Conservation (phyloP, 1,140 invertebrate genomes). For the Portunus trituberculatus region DNA sequence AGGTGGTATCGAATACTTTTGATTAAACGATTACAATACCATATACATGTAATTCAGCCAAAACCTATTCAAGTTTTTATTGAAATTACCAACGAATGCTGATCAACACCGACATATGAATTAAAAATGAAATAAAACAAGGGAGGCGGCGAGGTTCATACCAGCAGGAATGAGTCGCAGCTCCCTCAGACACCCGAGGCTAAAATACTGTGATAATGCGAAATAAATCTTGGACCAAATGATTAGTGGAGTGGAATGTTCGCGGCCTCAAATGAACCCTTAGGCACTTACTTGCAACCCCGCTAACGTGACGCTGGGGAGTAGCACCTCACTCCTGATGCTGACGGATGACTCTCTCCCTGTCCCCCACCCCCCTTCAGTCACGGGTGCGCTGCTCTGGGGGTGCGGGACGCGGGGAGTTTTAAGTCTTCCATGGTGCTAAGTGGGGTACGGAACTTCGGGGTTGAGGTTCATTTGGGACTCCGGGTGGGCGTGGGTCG, state of each 20-base stretch:
- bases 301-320: conserved; percentile 4
- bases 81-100: no score
- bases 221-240: conserved; percentile 63
- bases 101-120: no score
- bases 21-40: no score
- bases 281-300: conserved; percentile 35
- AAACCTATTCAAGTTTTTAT: no score
- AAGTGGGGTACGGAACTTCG: background rate
- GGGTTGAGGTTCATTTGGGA: background rate
- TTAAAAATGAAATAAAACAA: background rate
- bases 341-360: background rate
- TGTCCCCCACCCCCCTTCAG: background rate
- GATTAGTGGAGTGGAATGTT: conserved; percentile 64
- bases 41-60: no score
- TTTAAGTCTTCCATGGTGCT: background rate
- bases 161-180: conserved; percentile 9
- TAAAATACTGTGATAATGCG: conserved; percentile 34
- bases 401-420: background rate
- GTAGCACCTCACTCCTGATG: background rate
- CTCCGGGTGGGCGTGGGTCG: background rate
- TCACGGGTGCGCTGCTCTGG: background rate
- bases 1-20: no score
- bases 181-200: background rate
- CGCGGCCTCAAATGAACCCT: conserved; percentile 55
- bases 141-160: background rate